Conservation (phyloP, 2,888 invertebrate genomes). For the Trachelus stipa region DNA sequence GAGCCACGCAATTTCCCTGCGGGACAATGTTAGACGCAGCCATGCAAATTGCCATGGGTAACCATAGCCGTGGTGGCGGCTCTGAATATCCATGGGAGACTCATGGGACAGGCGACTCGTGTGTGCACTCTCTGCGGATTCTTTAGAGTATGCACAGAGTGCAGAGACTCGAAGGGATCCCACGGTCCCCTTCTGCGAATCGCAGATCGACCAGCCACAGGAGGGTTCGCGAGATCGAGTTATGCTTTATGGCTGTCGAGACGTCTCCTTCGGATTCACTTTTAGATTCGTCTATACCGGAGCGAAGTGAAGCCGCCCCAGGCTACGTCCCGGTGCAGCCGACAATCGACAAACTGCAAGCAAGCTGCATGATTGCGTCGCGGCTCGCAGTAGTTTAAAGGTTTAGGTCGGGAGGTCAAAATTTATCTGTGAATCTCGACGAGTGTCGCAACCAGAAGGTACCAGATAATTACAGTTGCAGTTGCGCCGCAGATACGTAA, state of each 20-base stretch:
- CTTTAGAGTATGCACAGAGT: not conserved
- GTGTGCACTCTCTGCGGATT: not conserved
- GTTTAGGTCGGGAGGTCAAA: not conserved
- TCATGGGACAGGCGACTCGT: slow-evolving; percentile 1
- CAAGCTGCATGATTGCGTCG: not conserved
- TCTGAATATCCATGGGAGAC: not conserved
- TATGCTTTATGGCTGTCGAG: not conserved
- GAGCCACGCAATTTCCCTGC: not conserved
- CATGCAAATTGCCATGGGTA: slow-evolving; percentile 38
- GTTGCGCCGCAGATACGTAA: not conserved
- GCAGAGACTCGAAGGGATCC: slow-evolving; percentile 28
- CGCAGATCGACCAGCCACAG: slow-evolving; percentile 26
- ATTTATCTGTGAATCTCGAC: not conserved
- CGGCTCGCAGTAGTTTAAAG: not conserved
- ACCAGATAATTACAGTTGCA: not conserved
- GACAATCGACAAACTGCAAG: not conserved
- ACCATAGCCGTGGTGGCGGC: slow-evolving; percentile 9
- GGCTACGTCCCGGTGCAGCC: not conserved
- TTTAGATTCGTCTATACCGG: not conserved
- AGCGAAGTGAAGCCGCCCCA: not conserved
- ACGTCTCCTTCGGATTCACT: not conserved
- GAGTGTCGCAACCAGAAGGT: not conserved
- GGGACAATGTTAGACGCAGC: slow-evolving; percentile 17
- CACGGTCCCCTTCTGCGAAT: slow-evolving; percentile 32
- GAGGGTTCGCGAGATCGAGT: not conserved